Percentiles rank a stretch among this genome's conserved stretches.
These are phyloP conservation scores for Leptopilina drosophilae DNA, from an alignment of 2,888 invertebrate species.

Conservation along the genomic window DNA sequence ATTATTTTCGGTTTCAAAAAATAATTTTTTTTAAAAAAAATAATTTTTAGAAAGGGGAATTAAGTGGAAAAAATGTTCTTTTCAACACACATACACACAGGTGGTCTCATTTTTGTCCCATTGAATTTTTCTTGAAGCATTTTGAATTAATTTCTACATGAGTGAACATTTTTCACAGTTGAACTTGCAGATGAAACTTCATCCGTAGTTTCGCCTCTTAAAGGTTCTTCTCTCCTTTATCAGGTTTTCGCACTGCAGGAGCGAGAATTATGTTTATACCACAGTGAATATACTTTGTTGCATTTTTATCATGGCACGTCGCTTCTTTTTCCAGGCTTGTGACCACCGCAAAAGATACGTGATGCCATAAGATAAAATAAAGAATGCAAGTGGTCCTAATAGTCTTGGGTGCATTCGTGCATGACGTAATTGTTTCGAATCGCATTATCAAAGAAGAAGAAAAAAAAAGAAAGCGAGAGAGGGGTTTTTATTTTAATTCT, in stretches of 20 bases:
- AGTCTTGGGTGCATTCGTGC: constrained; percentile 59
- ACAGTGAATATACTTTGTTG: constrained; percentile 33
- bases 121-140: not conserved
- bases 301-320: constrained; percentile 35
- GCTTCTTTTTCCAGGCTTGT: constrained; percentile 48
- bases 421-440: constrained; percentile 65
- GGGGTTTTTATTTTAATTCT: too few relatives aligned
- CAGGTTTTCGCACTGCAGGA: constrained; percentile 25
- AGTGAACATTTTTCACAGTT: constrained; percentile 10
- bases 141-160: constrained; percentile 20
- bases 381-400: constrained; percentile 52
- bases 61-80: too few relatives aligned
- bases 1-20: too few relatives aligned
- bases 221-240: constrained; percentile 14
- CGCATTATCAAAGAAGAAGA: constrained; percentile 62
- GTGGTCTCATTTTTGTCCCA: constrained; percentile 10
- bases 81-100: not conserved
- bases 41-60: too few relatives aligned
- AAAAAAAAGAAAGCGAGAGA: too few relatives aligned
- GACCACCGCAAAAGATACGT: constrained; percentile 50
- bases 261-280: constrained; percentile 27
- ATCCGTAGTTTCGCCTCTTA: constrained; percentile 11
- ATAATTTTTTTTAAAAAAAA: too few relatives aligned
- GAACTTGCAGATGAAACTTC: constrained; percentile 20
- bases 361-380: constrained; percentile 49